Base-by-base conservation (phyloP, 2,797 vertebrate genomes). In the Poliocrania exsul region DNA sequence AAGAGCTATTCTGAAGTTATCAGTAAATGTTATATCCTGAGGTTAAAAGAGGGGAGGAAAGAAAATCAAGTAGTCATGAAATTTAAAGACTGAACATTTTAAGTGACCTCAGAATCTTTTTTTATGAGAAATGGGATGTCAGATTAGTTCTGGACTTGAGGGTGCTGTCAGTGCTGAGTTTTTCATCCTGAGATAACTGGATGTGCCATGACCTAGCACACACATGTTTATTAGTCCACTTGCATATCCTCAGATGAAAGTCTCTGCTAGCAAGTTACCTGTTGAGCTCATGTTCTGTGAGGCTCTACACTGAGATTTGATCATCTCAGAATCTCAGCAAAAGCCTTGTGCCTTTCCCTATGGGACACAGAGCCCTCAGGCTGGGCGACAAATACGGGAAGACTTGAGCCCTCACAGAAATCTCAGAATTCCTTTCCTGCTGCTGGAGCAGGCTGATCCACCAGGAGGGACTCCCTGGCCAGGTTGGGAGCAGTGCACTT, bases 181-280 rank as follows among this genome's bases (percentile, higher is more conserved):
- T 88, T 88, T 69, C 23, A 11, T 38, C 13, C 46, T 33, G 13
- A 61, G 56, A 29, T 38, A 69, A 38, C 10, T 20, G 54, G 19
- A 50, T 31, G 62, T 73, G 13, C 64, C 77, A 15, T 19, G 26
- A 71, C 33, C 28, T 26, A 62, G 9, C 29, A 44, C 14, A 37
- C 23, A 13, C 0, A 9, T 0, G 0, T 71, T 51, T 71, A 10
- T 62, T 49, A 7, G 3, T 26, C 35, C 33, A 2, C 62, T 69
- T 80, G 56, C 3, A 0, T 23, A 13, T 44, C 21, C 56, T 53
- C 3, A 0, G 11, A 13, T 38, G 4, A 11, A 62, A 60, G 20
- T 35, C 20, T 83, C 51, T 62, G 31, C 49, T 42, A 28, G 29
- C 5, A 2, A 2, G 35, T 24, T 62, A 47, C 29, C 26, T 75